phyloP scores from a whole-genome alignment of 2,113 vertebrate genomes.

The Apteryx owenii region DNA sequence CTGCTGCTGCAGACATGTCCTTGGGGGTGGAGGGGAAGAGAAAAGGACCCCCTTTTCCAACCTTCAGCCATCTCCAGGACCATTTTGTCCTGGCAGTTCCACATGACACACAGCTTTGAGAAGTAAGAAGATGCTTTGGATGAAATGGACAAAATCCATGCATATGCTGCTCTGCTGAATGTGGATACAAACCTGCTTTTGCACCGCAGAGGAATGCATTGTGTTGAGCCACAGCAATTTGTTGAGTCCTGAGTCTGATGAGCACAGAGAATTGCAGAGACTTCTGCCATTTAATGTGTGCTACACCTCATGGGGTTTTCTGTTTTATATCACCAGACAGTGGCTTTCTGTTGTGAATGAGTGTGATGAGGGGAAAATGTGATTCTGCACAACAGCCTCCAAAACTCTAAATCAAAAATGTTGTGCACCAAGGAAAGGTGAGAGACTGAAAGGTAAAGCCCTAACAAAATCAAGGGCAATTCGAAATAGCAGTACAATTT shows the following conservation, averaged over 20 bases:
- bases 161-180: rapidly evolving
- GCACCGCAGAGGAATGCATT: neutral
- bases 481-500: neutral
- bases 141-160: neutral
- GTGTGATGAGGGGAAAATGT: neutral
- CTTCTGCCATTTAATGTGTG: neutral
- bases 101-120: neutral
- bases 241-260: neutral
- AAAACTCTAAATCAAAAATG: neutral
- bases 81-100: neutral
- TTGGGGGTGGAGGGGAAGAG: rapidly evolving
- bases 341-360: neutral
- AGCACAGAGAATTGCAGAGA: neutral
- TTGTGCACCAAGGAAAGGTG: neutral
- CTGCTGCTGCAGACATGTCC: neutral
- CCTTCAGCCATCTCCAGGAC: neutral
- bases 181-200: neutral
- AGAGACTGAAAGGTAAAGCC: neutral
- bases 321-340: neutral
- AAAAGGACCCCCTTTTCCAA: neutral
- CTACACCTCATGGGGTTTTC: neutral
- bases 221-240: neutral
- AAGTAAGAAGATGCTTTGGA: neutral
- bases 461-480: neutral
- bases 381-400: neutral